phyloP scores from a whole-genome alignment of 2,797 vertebrate species.

The Acipenser oxyrinchus region DNA sequence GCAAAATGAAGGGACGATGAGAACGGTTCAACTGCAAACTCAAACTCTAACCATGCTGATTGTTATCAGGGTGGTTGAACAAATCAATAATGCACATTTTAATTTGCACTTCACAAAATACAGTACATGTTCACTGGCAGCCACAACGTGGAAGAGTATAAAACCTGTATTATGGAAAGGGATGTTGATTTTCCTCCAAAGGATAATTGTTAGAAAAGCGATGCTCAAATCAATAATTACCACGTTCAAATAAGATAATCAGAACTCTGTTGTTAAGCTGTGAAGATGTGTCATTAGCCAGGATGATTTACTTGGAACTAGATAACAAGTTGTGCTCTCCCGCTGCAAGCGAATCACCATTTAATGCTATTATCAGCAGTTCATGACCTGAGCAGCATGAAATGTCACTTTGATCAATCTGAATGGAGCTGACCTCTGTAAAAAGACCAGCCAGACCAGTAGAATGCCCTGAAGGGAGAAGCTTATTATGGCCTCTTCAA shows the following conservation, averaged over 20 bases:
- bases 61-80: neutral
- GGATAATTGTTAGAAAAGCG: neutral
- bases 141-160: neutral
- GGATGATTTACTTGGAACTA: conserved; percentile 26
- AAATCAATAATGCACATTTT: neutral
- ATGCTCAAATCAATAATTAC: neutral
- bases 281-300: conserved; percentile 13
- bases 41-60: neutral
- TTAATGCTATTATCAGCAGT: conserved; percentile 73
- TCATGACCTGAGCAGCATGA: conserved; percentile 66
- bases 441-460: conserved; percentile 41
- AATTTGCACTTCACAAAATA: neutral
- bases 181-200: neutral
- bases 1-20: too few species aligned
- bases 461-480: conserved; percentile 21
- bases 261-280: neutral
- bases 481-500: neutral
- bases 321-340: conserved; percentile 54
- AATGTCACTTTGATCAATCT: conserved; percentile 70
- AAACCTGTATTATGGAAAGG: neutral
- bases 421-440: conserved; percentile 56
- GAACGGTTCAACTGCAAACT: too few species aligned
- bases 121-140: too few species aligned
- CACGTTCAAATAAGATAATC: neutral
- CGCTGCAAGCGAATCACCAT: conserved; percentile 57